Conservation (phyloP, 2,113 vertebrate species). For the Eonycteris spelaea region DNA sequence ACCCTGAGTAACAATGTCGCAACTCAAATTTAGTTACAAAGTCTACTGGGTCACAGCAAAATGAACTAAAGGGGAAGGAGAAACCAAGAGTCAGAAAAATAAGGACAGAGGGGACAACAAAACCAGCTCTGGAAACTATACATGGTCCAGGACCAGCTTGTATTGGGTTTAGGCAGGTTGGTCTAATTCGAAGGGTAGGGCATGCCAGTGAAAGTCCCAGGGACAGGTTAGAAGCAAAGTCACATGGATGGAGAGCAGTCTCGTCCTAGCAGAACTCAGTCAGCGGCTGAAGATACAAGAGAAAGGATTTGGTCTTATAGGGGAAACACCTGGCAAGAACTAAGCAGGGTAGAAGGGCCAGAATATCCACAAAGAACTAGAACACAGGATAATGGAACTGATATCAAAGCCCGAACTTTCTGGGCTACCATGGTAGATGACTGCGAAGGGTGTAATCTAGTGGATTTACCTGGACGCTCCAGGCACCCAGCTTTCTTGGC, state of each 20-base stretch:
- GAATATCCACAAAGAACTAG: background rate
- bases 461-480: background rate
- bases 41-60: background rate
- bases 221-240: background rate
- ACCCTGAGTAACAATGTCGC: background rate
- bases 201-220: accelerated
- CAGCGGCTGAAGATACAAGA: background rate
- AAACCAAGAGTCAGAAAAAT: background rate
- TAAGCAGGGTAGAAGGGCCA: background rate
- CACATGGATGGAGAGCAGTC: background rate
- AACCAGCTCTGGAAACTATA: background rate
- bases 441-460: background rate
- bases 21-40: background rate
- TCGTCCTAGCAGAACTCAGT: background rate
- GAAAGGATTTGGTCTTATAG: background rate
- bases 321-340: background rate
- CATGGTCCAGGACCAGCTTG: background rate
- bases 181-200: background rate
- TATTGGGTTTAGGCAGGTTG: background rate
- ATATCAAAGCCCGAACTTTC: background rate
- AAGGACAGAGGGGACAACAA: background rate
- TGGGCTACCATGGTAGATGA: background rate
- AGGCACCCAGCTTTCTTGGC: background rate
- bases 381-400: background rate
- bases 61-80: background rate